A percentile compares a stretch with the other conserved stretches of the same genome.
Conservation (phyloP, 2,888 invertebrate species). For the Metopia argyrocephala region DNA sequence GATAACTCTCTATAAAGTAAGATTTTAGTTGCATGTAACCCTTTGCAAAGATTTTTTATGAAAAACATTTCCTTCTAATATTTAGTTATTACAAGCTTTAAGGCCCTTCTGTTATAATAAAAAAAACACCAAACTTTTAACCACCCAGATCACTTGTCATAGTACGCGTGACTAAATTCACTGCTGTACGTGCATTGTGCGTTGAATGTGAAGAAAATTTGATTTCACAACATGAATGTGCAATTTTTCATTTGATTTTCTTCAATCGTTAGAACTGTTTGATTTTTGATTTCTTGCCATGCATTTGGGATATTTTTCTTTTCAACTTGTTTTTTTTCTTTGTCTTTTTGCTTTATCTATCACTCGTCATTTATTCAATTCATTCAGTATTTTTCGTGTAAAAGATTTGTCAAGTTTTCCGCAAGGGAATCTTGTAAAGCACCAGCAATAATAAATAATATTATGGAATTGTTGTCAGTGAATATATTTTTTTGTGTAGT, state of each 20-base stretch:
- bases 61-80: too few species aligned
- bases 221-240: constrained; percentile 59
- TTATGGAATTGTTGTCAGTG: constrained; percentile 49
- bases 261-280: constrained; percentile 57
- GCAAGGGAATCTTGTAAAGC: constrained; percentile 31
- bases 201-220: constrained; percentile 36
- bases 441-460: constrained; percentile 44
- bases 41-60: too few species aligned
- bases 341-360: neutral
- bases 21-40: too few species aligned
- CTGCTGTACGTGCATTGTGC: constrained; percentile 48
- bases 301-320: constrained; percentile 24
- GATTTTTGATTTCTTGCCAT: constrained; percentile 57
- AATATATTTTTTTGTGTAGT: constrained; percentile 17
- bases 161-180: constrained; percentile 27
- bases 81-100: neutral
- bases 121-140: neutral
- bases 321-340: neutral
- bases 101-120: neutral
- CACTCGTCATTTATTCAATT: constrained; percentile 8
- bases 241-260: constrained; percentile 60
- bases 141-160: neutral
- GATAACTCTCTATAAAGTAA: too few species aligned
- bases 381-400: constrained; percentile 44
- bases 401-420: constrained; percentile 60